phyloP scores from a whole-genome alignment of 2,888 invertebrate species.

The Salpingus planirostris region DNA sequence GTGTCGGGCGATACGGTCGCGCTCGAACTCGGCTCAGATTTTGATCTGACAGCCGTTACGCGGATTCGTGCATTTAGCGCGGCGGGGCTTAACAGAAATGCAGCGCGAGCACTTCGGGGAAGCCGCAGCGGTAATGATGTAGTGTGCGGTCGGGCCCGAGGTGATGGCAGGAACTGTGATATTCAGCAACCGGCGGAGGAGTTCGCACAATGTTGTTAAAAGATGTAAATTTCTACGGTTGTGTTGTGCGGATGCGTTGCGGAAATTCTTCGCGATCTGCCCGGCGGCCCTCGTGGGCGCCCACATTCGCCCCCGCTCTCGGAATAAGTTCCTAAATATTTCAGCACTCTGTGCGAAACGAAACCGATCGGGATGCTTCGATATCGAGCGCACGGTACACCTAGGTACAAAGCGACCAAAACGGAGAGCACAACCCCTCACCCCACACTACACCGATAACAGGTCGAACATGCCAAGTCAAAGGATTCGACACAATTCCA shows the following conservation, averaged over 20 bases:
- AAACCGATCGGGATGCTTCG: too few species aligned
- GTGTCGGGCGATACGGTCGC: slow-evolving; percentile 6
- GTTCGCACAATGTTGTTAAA: slow-evolving; percentile 24
- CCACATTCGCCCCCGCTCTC: slow-evolving; percentile 14
- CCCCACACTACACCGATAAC: too few species aligned
- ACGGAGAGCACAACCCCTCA: too few species aligned
- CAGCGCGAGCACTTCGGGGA: slow-evolving; percentile 24
- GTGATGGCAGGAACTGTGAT: slow-evolving; percentile 24
- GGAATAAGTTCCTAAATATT: slow-evolving; percentile 16
- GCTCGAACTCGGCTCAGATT: slow-evolving; percentile 1
- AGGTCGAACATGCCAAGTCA: too few species aligned
- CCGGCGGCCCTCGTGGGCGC: too few species aligned
- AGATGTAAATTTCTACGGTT: slow-evolving; percentile 26
- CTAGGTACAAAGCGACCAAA: too few species aligned
- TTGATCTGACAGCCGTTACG: slow-evolving; percentile 13
- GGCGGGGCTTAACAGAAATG: slow-evolving; percentile 18
- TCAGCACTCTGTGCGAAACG: too few species aligned
- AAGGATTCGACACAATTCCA: too few species aligned
- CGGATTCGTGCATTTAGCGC: slow-evolving; percentile 20
- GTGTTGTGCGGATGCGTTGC: slow-evolving; percentile 17
- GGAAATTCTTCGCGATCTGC: slow-evolving; percentile 20
- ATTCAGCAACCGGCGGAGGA: slow-evolving; percentile 23
- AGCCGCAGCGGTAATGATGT: slow-evolving; percentile 28
- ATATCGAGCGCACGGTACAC: too few species aligned
- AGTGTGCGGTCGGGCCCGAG: slow-evolving; percentile 27